Base-by-base conservation (phyloP, 2,797 vertebrate species). In the Neosalanx taihuensis region DNA sequence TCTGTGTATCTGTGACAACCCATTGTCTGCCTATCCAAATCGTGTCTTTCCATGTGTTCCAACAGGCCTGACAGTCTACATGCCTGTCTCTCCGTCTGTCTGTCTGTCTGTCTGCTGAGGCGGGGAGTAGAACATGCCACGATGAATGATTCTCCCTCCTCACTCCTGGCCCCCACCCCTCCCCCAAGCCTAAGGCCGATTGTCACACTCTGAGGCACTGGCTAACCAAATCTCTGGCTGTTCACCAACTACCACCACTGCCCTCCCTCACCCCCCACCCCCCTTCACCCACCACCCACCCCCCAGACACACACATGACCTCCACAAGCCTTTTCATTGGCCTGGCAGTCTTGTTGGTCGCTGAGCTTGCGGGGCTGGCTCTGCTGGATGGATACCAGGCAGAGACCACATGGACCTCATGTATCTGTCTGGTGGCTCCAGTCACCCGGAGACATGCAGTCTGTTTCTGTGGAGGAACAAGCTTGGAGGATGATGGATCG, bases 181-280 rank as follows among this genome's bases (percentile, higher is more conserved):
- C 82, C 83, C 75, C 81, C 72, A 75, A 69, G 82, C 83, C 76
- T 53, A 65, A 61, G 80, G 82, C 73, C n/a, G 75, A 76, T 77
- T 72, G 81, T 82, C 69, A 53, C 78, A 76, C 80, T 35, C 75
- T 5, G n/a, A 78, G 70, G 72, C 79, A 72, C 23, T 26, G 23
- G 23, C 64, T 76, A 35, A 35, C 33, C 33, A 35, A 35, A 35
- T 35, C 33, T 35, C 41, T 46, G 41, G 41, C 41, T 46, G 7
- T 9, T 9, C 35, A 37, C 35, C 35, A 37, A 37, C 13, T 9
- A 46, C 41, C 41, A 46, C 3, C 41, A 37, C 13, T 9, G 13
- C 41, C 41, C 3, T 3, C 41, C 12, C 23, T 5, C 2, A 74
- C 65, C 79, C 81, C 12, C 10, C 41, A 12, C 76, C 46, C 81